These are phyloP conservation scores for Drosophila varians DNA, from an alignment of 1,140 invertebrate species.

Conservation along the genomic window DNA sequence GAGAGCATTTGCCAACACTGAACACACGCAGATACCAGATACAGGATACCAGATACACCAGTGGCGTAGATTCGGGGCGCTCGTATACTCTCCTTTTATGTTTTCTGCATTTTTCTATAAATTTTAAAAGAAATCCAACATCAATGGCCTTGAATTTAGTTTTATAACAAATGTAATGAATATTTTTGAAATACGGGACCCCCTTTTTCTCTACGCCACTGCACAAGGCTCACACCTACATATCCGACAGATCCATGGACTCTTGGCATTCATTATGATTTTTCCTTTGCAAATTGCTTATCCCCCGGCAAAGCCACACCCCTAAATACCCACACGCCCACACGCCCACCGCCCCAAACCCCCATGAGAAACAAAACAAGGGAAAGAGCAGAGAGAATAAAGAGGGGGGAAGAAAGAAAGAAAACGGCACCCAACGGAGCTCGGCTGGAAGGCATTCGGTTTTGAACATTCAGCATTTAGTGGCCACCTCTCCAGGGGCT, in stretches of 20 bases:
- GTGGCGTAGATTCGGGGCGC: neutral
- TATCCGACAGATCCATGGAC: slow-evolving; percentile 3
- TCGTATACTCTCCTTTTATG: no score
- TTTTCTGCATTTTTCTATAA: no score
- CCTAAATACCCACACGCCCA: slow-evolving; percentile 5
- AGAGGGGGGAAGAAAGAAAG: neutral
- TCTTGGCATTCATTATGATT: slow-evolving; percentile 48
- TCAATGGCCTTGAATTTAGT: no score
- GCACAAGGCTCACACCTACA: neutral
- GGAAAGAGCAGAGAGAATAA: neutral
- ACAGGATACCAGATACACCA: neutral
- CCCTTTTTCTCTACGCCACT: neutral
- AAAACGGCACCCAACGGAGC: slow-evolving; percentile 38
- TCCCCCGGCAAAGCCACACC: slow-evolving; percentile 15
- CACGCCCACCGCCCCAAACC: neutral
- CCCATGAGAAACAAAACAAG: neutral
- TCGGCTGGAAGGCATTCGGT: slow-evolving; percentile 17
- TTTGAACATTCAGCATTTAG: slow-evolving; percentile 28
- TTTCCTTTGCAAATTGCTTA: slow-evolving; percentile 43
- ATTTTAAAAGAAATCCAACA: no score
- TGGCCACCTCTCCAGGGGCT: slow-evolving; percentile 34
- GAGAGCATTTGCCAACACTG: slow-evolving; percentile 49
- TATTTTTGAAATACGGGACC: neutral
- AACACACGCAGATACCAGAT: slow-evolving; percentile 8
- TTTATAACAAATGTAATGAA: neutral